Base-by-base conservation (phyloP, 1,140 invertebrate genomes). In the Drosophila willistoni region DNA sequence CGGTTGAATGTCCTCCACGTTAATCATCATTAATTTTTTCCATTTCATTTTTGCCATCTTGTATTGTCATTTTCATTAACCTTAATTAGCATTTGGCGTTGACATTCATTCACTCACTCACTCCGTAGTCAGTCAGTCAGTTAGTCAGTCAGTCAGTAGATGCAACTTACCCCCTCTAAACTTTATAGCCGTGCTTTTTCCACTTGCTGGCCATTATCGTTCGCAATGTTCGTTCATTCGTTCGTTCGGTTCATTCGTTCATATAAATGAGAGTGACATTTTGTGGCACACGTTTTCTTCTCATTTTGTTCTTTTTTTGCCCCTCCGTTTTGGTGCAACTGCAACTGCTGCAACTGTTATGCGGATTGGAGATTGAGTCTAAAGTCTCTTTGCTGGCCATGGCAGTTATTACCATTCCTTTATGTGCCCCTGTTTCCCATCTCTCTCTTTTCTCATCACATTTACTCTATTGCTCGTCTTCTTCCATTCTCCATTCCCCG, bases 61-160 rank as follows among this genome's bases (percentile, higher is more conserved):
- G 5, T 68, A 12, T 80, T 80, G 79, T 79, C 73, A 76, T 89
- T 87, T 87, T 89, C 77, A 87, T 84, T 87, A 87, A 84, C 83
- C 77, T 84, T 87, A 87, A 87, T 87, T 89, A 87, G 73, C 60
- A 62, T 79, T 69, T 85, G 70, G 60, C 79, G 79, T 73, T 82
- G 79, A 77, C 79, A 87, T 68, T 80, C 76, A 51, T 17, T 51
- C 17, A 51, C 17, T 22, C 44, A 22, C 6, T 47, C 7, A n/a
- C n/a, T n/a, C n/a, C n/a, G n/a, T n/a, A 44, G 14, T 34, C 33
- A 9, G 33, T 10, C 33, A n/a, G n/a, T n/a, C n/a, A n/a, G n/a
- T n/a, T n/a, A 36, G 34, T 36, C 7, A 12, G 34, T 29, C 44
- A 36, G 68, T 76, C 64, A 54, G 56, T 65, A 77, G 75, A 68